These are phyloP conservation scores for Psittacula echo DNA, from an alignment of 2,797 vertebrate species.

Conservation along the genomic window DNA sequence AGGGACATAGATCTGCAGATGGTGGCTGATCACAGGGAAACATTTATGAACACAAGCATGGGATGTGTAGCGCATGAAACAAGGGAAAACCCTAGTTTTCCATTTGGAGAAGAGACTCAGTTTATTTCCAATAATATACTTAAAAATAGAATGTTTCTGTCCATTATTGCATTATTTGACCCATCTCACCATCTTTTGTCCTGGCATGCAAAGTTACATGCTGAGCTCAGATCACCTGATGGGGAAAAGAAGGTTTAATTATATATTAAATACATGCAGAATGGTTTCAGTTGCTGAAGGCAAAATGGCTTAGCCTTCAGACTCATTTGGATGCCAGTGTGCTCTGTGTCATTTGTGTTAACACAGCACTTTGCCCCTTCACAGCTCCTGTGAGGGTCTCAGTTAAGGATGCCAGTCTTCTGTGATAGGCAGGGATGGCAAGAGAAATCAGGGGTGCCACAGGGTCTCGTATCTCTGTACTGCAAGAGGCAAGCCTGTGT, in stretches of 20 bases:
- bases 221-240: background rate
- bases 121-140: background rate
- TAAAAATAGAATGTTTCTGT: background rate
- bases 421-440: background rate
- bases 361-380: background rate
- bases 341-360: background rate
- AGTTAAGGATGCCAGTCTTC: background rate
- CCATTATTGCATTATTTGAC: background rate
- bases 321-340: background rate
- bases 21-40: background rate
- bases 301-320: background rate
- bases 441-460: background rate
- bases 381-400: background rate
- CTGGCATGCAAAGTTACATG: background rate
- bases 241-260: background rate
- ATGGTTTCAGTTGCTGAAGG: background rate
- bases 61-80: background rate
- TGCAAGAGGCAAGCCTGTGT: background rate
- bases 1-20: background rate
- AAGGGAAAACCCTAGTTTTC: background rate
- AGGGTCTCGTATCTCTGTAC: background rate
- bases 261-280: background rate
- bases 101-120: background rate
- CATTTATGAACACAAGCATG: background rate
- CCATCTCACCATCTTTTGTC: background rate